Evolutionary conservation across 2,113 vertebrate species (phyloP).

Genomic region (Elgaria multicarinata): DNA sequence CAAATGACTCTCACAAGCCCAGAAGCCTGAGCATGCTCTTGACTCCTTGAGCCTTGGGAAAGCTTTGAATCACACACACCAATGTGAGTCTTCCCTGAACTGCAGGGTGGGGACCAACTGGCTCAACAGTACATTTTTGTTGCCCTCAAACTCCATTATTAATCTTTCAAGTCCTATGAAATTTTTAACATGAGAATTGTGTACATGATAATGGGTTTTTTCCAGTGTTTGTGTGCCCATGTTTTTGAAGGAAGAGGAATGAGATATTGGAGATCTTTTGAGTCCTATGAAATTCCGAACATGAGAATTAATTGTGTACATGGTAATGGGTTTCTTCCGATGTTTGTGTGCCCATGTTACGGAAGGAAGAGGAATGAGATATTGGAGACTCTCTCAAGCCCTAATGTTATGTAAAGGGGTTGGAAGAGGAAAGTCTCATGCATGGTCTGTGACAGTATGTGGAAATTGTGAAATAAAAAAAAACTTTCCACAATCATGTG

Average conservation of each 20-base stretch:
- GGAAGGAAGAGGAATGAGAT: slow-evolving; percentile 29
- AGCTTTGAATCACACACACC: slow-evolving; percentile 11
- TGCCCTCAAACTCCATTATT: slow-evolving; percentile 33
- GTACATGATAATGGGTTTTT: slow-evolving; percentile 41
- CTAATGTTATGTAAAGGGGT: slow-evolving; percentile 42
- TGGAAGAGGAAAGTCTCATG: slow-evolving; percentile 51
- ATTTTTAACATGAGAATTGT: slow-evolving; percentile 43
- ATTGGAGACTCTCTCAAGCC: slow-evolving; percentile 14
- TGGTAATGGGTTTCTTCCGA: slow-evolving; percentile 30
- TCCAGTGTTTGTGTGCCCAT: neutral
- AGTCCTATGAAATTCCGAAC: no score
- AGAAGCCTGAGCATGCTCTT: rapidly evolving
- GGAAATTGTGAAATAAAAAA: slow-evolving; percentile 74
- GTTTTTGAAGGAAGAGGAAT: slow-evolving; percentile 27
- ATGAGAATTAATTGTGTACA: slow-evolving; percentile 48
- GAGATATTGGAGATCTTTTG: slow-evolving; percentile 10
- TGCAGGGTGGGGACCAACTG: slow-evolving; percentile 47
- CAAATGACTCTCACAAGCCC: slow-evolving; percentile 56
- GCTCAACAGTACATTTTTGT: slow-evolving; percentile 36
- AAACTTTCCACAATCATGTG: slow-evolving; percentile 54
- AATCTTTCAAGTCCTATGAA: slow-evolving; percentile 33
- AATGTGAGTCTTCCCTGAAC: slow-evolving; percentile 13
- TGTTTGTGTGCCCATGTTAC: neutral
- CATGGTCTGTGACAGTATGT: slow-evolving; percentile 65
- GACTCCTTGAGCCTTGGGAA: slow-evolving; percentile 44